Conservation (phyloP, 2,888 invertebrate genomes). For the Trachelus troglodyta region DNA sequence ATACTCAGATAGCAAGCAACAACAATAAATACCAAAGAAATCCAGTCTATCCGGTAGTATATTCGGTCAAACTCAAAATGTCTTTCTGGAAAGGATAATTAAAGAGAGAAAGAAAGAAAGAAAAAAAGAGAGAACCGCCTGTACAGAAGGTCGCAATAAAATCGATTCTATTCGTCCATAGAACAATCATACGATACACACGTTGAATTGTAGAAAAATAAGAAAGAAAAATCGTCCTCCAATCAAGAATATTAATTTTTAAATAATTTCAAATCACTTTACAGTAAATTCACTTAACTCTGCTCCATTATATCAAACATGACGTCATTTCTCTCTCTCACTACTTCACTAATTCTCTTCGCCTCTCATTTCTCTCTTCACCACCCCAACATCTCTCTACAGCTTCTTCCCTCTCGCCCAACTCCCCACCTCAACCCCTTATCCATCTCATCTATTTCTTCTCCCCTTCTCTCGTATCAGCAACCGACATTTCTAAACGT, state of each 20-base stretch:
- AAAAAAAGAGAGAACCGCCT: background rate
- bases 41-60: background rate
- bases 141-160: background rate
- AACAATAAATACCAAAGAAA: background rate
- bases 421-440: constrained; percentile 5
- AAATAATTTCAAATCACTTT: background rate
- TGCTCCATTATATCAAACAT: background rate
- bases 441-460: constrained; percentile 11
- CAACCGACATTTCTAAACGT: background rate
- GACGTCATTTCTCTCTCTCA: background rate
- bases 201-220: background rate
- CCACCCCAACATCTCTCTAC: constrained; percentile 8
- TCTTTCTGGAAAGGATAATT: background rate
- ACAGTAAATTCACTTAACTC: background rate
- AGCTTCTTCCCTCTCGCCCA: constrained; percentile 15
- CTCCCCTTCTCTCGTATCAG: constrained; percentile 20
- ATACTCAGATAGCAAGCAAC: background rate
- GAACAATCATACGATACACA: background rate
- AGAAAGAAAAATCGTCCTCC: background rate
- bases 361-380: constrained; percentile 16
- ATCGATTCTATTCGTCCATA: background rate
- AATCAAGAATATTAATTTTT: background rate
- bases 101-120: constrained; percentile 1
- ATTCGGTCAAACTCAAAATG: background rate
- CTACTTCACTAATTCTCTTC: background rate